These are phyloP conservation scores for Homarus americanus DNA, from an alignment of 1,140 invertebrate species.

Conservation along the genomic window DNA sequence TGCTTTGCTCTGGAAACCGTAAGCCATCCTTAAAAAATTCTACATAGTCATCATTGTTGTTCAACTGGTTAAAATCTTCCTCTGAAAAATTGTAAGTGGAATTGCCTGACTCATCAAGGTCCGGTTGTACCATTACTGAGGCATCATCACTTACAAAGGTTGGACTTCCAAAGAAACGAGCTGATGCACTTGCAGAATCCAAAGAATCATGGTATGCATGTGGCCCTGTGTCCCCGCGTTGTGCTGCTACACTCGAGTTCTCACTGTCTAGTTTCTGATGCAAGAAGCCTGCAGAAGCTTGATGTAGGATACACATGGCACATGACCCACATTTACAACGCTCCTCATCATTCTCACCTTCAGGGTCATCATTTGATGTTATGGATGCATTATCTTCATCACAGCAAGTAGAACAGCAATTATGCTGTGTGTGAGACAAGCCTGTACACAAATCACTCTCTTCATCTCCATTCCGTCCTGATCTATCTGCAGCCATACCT, in stretches of 20 bases:
- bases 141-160: slow-evolving; percentile 57
- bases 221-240: slow-evolving; percentile 38
- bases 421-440: slow-evolving; percentile 68
- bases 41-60: slow-evolving; percentile 74
- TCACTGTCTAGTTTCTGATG: slow-evolving; percentile 62
- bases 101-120: slow-evolving; percentile 57
- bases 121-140: slow-evolving; percentile 62
- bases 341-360: slow-evolving; percentile 38
- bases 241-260: slow-evolving; percentile 49
- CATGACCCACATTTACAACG: slow-evolving; percentile 71
- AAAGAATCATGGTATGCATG: slow-evolving; percentile 49
- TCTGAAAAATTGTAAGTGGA: slow-evolving; percentile 66
- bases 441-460: slow-evolving; percentile 55
- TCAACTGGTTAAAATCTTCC: slow-evolving; percentile 67
- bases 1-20: slow-evolving; percentile 34
- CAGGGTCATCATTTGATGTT: slow-evolving; percentile 60
- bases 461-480: slow-evolving; percentile 55
- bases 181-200: slow-evolving; percentile 42
- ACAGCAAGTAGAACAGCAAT: slow-evolving; percentile 75
- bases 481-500: slow-evolving; percentile 69
- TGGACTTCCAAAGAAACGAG: slow-evolving; percentile 41
- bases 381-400: slow-evolving; percentile 70
- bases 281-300: slow-evolving; percentile 61
- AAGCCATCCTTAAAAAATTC: slow-evolving; percentile 69
- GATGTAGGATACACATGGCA: slow-evolving; percentile 63